A percentile compares a stretch with the other conserved stretches of the same genome.
phyloP scores from a whole-genome alignment of 2,113 vertebrate species.

The Tragelaphus scriptus region DNA sequence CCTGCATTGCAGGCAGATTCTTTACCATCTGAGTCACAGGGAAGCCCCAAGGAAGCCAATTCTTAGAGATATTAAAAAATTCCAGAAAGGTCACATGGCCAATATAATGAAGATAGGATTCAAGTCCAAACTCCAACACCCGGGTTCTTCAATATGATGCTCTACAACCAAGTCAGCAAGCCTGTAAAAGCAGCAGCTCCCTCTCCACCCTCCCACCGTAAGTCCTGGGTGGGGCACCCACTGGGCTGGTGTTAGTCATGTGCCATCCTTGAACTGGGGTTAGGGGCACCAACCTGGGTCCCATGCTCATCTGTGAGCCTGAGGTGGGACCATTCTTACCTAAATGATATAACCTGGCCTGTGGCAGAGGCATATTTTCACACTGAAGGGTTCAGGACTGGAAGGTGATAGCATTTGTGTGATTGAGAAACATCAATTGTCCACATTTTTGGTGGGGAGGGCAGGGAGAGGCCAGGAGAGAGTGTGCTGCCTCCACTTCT shows the following conservation, averaged over 20 bases:
- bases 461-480: neutral
- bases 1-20: neutral
- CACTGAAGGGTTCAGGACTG: neutral
- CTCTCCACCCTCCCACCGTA: too few relatives aligned
- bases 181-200: too few relatives aligned
- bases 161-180: too few relatives aligned
- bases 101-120: neutral
- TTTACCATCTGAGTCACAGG: neutral
- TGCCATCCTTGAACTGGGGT: too few relatives aligned
- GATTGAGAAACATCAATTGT: neutral
- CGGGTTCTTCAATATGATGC: neutral
- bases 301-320: neutral
- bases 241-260: too few relatives aligned
- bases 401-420: neutral
- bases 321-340: neutral
- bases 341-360: neutral
- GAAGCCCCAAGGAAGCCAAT: neutral
- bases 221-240: too few relatives aligned
- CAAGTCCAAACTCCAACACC: neutral
- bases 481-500: neutral
- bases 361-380: neutral
- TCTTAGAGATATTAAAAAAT: neutral
- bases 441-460: rapidly evolving
- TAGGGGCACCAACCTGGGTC: neutral
- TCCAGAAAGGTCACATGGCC: neutral